Conservation (phyloP, 2,797 vertebrate genomes). For the Channallabes apus region DNA sequence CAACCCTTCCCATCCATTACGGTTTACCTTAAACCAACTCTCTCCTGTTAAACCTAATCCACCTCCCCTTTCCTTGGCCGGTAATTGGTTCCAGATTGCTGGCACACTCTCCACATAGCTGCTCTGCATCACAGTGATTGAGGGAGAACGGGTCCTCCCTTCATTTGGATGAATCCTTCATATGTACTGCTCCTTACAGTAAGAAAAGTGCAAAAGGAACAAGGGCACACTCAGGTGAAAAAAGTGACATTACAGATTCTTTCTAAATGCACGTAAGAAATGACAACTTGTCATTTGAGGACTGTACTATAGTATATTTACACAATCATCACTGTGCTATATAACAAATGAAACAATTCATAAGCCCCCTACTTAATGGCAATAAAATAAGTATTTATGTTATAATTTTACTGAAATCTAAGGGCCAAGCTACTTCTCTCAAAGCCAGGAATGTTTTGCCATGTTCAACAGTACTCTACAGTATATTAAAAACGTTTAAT, state of each 20-base stretch:
- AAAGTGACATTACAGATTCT: not conserved
- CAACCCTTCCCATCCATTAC: slow-evolving; percentile 42
- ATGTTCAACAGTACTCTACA: slow-evolving; percentile 23
- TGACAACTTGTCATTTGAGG: not conserved
- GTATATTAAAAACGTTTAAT: slow-evolving; percentile 40
- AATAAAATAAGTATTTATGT: not conserved
- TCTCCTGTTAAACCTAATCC: slow-evolving; percentile 43
- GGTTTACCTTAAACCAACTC: slow-evolving; percentile 57
- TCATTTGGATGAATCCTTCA: slow-evolving; percentile 29
- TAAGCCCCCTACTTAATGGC: slow-evolving; percentile 11
- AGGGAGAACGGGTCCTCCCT: slow-evolving; percentile 50
- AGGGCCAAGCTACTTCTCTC: not conserved
- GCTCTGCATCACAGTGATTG: slow-evolving; percentile 41
- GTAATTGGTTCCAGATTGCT: slow-evolving; percentile 57
- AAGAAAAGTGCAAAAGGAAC: slow-evolving; percentile 4
- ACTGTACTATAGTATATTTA: not conserved
- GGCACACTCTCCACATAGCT: slow-evolving; percentile 46
- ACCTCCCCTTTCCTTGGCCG: slow-evolving; percentile 35
- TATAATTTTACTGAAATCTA: slow-evolving; percentile 4
- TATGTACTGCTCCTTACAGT: slow-evolving; percentile 28
- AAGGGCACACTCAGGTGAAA: slow-evolving; percentile 1
- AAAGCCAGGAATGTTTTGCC: slow-evolving; percentile 1
- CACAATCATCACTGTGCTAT: not conserved
- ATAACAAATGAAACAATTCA: not conserved
- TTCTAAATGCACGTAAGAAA: not conserved